Evolutionary conservation across 2,797 vertebrate genomes (phyloP), one percentile per base, ranked within the genome.

Genomic region (Leptoclinus maculatus): DNA sequence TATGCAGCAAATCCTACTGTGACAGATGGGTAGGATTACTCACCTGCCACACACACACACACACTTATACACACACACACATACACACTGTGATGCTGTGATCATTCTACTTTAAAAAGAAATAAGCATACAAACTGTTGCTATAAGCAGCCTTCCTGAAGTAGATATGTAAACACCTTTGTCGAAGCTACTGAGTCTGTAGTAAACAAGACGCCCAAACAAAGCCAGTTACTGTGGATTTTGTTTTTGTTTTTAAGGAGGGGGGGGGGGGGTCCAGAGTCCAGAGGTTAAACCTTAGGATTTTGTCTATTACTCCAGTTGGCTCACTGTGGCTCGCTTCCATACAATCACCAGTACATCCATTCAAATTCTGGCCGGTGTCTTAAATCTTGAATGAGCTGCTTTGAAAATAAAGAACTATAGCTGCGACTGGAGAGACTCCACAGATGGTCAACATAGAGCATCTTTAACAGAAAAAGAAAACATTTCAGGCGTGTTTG

Each of bases 1-100:
- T 81, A 82, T 81, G 74, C 76, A 83, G 86, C 82, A 88, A 82
- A 87, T 83, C 86, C 62, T 56, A 45, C 60, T 67, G 62, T 85
- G 79, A 86, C 84, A 85, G 87, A 86, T 74, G 76, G 87, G 71
- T 53, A 49, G 72, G 81, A 89, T 89, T 87, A 87, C 69, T 79
- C 72, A 87, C 83, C 83, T 79, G 70, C 60, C 67, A 79, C 75
- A 80, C 71, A 69, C 57, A 74, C 43, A 57, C 66, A 73, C 27
- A 59, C 66, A 66, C 11, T 3, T 29, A 29, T 29, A 57, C 43
- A 60, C 66, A 62, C 59, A 73, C 36, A 79, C 47, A 63, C 45
- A 66, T 23, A 59, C 10, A 38, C 21, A n/a, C 25, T 58, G 34
- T 53, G 17, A 32, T 41, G 29, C 62, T 78, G 58, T 63, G 41